A percentile compares a stretch with the other conserved stretches of the same genome.
These are phyloP conservation scores for Lasioglossum figueresi DNA, from an alignment of 2,888 invertebrate species.

Conservation along the genomic window DNA sequence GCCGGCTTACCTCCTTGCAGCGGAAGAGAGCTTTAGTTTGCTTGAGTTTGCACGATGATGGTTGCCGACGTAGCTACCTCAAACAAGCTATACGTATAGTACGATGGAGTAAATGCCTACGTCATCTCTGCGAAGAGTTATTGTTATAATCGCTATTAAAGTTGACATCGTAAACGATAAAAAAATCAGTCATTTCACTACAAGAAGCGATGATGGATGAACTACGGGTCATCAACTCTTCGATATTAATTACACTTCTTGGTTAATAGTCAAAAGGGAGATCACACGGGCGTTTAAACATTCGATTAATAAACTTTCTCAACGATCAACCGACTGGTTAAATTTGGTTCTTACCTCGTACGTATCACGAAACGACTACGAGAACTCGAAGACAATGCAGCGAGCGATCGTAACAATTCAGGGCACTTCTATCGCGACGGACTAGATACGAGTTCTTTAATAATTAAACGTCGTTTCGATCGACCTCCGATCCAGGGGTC, in stretches of 20 bases:
- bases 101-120: constrained; percentile 30
- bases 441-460: constrained; percentile 47
- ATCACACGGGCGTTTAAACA: not conserved
- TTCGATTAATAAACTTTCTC: constrained; percentile 15
- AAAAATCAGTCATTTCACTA: not conserved
- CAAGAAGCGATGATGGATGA: not conserved
- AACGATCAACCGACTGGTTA: not conserved
- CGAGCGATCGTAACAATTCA: constrained; percentile 48
- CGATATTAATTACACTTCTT: constrained; percentile 4
- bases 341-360: constrained; percentile 45
- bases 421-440: constrained; percentile 48
- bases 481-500: constrained; percentile 58
- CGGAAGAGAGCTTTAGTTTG: constrained; percentile 57
- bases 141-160: not conserved
- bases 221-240: not conserved
- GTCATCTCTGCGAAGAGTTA: constrained; percentile 14
- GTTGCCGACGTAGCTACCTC: constrained; percentile 42
- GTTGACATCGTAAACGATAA: not conserved
- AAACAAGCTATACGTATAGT: constrained; percentile 24
- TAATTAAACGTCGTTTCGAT: constrained; percentile 59
- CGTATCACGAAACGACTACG: constrained; percentile 13
- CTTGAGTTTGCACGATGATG: constrained; percentile 47
- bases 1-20: constrained; percentile 70
- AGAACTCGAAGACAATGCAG: constrained; percentile 11
- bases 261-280: constrained; percentile 22